Evolutionary conservation across 2,113 vertebrate genomes (phyloP), one percentile per base, ranked within the genome.

Genomic region (Neolamprologus devosi): DNA sequence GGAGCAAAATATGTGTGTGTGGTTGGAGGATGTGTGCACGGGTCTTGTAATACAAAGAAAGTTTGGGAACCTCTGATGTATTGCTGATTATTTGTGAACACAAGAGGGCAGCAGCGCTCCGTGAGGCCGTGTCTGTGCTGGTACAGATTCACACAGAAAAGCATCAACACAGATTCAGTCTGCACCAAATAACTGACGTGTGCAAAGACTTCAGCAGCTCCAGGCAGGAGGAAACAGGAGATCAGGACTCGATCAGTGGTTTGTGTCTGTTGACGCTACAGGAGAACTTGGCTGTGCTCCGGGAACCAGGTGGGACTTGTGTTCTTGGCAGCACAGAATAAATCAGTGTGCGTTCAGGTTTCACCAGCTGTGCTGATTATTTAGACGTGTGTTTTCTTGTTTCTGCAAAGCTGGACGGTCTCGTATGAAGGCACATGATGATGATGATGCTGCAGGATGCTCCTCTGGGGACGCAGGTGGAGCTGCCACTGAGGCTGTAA

Each of bases 1-100:
- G 49, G 49, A 51, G 49, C 8, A 5, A n/a, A 51, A 5, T n/a
- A 9, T 2, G 17, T 0, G 47, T 0, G 47, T 3, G 40, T 49
- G 16, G 47, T 5, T 49, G 47, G 47, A 17, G 47, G 16, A 4
- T 49, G 45, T 49, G 2, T 49, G 1, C 1, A 14, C 28, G 1
- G 1, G 4, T 8, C 16, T 49, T 49, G 47, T 49, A 8, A 17
- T 19, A 5, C 47, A 49, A 51, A 51, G 0, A n/a, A 51, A 51
- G 19, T 54, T 54, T 54, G n/a, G 53, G 10, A 3, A 23, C 2
- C 51, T 1, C n/a, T 23, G 53, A 13, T 21, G 7, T 68, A 0
- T 1, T 21, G 4, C 33, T 68, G 0, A 55, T 23, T 14, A 5
- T n/a, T 55, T 55, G 13, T 73, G 54, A 49, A 30, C 83, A 85